Conservation (phyloP, 2,888 invertebrate species). For the Coelinius sp. region DNA sequence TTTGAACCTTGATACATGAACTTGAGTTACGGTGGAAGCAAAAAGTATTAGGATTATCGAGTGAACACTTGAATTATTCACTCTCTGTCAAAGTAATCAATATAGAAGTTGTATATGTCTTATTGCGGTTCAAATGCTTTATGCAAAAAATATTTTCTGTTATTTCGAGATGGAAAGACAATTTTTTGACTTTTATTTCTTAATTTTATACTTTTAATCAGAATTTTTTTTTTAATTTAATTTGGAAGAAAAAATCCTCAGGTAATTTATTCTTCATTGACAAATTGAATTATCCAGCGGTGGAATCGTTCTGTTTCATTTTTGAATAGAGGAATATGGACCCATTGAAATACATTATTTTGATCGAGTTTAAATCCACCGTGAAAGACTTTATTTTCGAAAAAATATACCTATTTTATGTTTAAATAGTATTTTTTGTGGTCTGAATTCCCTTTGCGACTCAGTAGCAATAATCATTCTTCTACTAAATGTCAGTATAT, state of each 20-base stretch:
- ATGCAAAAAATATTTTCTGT: background rate
- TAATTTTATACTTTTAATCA: background rate
- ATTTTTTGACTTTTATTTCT: background rate
- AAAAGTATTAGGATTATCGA: slow-evolving; percentile 38
- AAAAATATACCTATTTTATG: background rate
- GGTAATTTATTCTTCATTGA: no score
- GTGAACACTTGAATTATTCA: slow-evolving; percentile 62
- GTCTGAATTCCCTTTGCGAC: background rate
- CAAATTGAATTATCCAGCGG: no score
- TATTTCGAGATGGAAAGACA: background rate
- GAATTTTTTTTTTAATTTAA: background rate
- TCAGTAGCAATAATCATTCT: background rate
- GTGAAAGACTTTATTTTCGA: background rate
- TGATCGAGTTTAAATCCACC: background rate
- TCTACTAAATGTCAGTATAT: background rate
- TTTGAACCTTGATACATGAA: background rate
- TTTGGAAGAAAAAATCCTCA: no score
- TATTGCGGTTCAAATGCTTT: slow-evolving; percentile 20
- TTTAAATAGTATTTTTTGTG: background rate
- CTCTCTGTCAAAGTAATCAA: slow-evolving; percentile 58
- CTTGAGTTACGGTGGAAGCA: slow-evolving; percentile 15
- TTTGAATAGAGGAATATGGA: background rate
- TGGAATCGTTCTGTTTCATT: no score
- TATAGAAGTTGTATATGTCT: slow-evolving; percentile 46
- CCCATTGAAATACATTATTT: slow-evolving; percentile 3